Base-by-base conservation (phyloP, 2,113 vertebrate genomes). In the Porphyrio hochstetteri region DNA sequence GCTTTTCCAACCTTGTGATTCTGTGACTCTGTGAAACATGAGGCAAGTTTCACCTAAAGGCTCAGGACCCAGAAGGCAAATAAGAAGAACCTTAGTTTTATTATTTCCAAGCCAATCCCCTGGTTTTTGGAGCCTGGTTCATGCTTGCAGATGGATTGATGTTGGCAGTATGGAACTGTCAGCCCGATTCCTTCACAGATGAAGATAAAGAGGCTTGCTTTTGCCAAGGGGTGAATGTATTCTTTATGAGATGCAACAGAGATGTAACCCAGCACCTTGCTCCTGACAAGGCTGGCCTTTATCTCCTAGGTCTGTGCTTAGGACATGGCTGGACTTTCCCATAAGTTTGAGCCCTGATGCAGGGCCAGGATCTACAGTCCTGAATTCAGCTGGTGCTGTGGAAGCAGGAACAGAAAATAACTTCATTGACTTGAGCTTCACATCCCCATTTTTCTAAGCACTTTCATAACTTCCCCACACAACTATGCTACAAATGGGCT, bases 201-300 rank as follows among this genome's bases (percentile, higher is more conserved):
- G 88, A 90, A 92, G 93, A 94, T 95, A 85, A 96, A 95, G 85
- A 89, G 70, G 78, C 67, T 60, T 21, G 21, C 8, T 85, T 91
- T 87, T 92, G 96, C 95, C 95, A 93, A 91, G 35, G 93, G 70
- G 67, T 93, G 93, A 97, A 95, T 95, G 70, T 85, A 91, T 95
- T 93, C 90, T 68, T 96, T 95, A 96, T 95, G 67, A 90, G 63
- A 48, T 4, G 28, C 70, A 94, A n/a, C 42, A 84, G 95, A 91
- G 92, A 82, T 87, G 95, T 91, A 95, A 93, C 87, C 38, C 84
- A 76, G 95, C 93, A 93, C 95, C 96, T 95, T 84, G 76, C 56
- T 83, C 50, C 80, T 88, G 86, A 96, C 93, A 96, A 96, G 90
- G 69, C 85, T 42, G 75, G 63, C 63, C 71, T 96, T 96, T 96